Base-by-base conservation (phyloP, 2,797 vertebrate genomes). In the Oryzias dopingdopingensis region DNA sequence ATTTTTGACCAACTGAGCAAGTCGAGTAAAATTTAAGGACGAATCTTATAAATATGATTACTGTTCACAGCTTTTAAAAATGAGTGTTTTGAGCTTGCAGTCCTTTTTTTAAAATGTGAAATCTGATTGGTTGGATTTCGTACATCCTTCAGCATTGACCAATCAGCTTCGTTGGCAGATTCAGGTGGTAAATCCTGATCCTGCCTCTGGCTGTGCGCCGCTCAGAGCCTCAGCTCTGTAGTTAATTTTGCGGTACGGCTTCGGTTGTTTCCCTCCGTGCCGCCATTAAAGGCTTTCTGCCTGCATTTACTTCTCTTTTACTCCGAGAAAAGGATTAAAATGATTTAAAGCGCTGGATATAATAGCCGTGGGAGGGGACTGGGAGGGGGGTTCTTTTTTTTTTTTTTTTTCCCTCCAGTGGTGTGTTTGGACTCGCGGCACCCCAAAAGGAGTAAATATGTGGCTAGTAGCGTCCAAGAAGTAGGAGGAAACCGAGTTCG, bases 131-230 rank as follows among this genome's bases (percentile, higher is more conserved):
- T 42, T 6, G 2, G 10, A 17, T 44, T 46, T 15, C 22, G 47
- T 12, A 54, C 44, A 64, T 51, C 49, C 59, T n/a, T 16, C 43
- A 20, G 49, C 24, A 29, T 20, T 16, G 53, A 45, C 70, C 90
- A 92, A 92, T 92, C 71, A 52, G 73, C 24, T n/a, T 4, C 40
- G 5, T 49, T 40, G 67, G 72, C 74, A 72, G 67, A 87, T 87
- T 77, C 88, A 89, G 82, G 89, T 90, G 87, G 84, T 86, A 84
- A 84, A 81, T 81, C 81, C 86, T 75, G 80, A 74, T 68, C 80
- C 86, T 63, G 75, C 79, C 85, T 74, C 72, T 63, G 50, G 82
- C 80, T 76, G 86, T 81, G 72, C 76, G 64, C 82, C 60, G 82
- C 81, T 79, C 78, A 49, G 70, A 80, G 81, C 76, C 80, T 62